Conservation (phyloP, 2,888 invertebrate genomes). For the Abrostola triplasia region DNA sequence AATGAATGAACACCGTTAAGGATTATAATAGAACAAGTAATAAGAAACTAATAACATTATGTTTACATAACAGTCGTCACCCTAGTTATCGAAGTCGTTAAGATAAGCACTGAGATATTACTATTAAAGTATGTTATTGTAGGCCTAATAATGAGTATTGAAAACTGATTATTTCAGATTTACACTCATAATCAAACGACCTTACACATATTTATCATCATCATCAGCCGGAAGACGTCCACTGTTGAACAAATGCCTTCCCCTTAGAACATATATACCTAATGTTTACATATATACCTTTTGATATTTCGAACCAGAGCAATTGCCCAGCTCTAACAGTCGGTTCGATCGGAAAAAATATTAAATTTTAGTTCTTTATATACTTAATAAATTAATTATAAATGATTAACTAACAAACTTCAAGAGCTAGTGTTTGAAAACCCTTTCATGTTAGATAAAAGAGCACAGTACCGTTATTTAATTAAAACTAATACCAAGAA, state of each 20-base stretch:
- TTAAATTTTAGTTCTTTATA: no score
- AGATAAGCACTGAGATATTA: slow-evolving; percentile 49
- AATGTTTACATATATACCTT: no score
- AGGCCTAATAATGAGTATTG: slow-evolving; percentile 10
- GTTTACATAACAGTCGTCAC: slow-evolving; percentile 54
- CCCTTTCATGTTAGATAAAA: background rate
- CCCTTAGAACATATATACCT: no score
- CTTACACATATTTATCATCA: no score
- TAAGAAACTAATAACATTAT: slow-evolving; percentile 50
- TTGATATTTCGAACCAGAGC: no score
- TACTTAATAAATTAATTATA: no score
- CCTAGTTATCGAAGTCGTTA: slow-evolving; percentile 50
- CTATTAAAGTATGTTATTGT: slow-evolving; percentile 29
- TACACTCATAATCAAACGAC: no score
- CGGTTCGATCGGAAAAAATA: no score
- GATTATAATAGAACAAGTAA: slow-evolving; percentile 47
- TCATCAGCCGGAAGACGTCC: no score
- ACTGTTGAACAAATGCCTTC: no score
- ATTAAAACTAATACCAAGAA: slow-evolving; percentile 8
- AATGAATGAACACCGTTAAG: slow-evolving; percentile 55
- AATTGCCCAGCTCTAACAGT: no score
- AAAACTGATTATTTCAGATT: background rate
- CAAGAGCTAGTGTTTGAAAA: background rate
- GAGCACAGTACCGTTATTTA: slow-evolving; percentile 7
- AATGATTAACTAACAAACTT: no score